Evolutionary conservation across 1,140 invertebrate genomes (phyloP).

Genomic region (Tetragnatha versicolor): DNA sequence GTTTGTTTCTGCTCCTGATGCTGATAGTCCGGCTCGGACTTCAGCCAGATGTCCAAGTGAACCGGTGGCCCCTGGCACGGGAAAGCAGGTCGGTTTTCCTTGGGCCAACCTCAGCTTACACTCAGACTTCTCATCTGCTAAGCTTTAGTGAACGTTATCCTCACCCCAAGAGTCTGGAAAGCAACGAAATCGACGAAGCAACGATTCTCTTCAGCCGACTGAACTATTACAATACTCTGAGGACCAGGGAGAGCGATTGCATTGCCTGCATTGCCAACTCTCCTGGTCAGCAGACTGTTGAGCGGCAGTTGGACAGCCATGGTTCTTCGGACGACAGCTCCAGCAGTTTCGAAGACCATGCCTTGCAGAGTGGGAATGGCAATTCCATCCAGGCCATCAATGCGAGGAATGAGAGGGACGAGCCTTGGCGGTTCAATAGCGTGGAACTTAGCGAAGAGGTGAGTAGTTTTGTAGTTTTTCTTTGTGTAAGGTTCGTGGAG

Average conservation of each 20-base stretch:
- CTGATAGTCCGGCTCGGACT: slow-evolving; percentile 78
- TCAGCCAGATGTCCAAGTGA: slow-evolving; percentile 74
- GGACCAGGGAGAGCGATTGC: neutral
- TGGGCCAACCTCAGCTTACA: slow-evolving; percentile 63
- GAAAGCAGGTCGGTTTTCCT: slow-evolving; percentile 63
- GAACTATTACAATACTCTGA: slow-evolving; percentile 16
- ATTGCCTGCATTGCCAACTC: slow-evolving; percentile 27
- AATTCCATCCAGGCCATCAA: neutral
- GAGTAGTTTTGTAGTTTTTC: slow-evolving; percentile 57
- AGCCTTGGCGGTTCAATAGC: neutral
- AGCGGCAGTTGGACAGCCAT: neutral
- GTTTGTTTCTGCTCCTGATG: slow-evolving; percentile 79
- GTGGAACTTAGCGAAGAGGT: slow-evolving; percentile 4
- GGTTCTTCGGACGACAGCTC: neutral
- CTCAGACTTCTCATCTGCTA: slow-evolving; percentile 52
- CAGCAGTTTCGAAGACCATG: neutral
- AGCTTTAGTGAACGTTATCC: neutral
- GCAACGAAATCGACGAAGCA: slow-evolving; percentile 24
- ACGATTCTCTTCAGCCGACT: slow-evolving; percentile 28
- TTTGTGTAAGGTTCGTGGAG: no score
- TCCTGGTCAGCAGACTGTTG: neutral
- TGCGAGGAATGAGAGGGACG: neutral
- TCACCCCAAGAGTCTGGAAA: slow-evolving; percentile 20
- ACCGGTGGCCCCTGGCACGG: slow-evolving; percentile 66
- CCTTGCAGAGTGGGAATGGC: neutral